Evolutionary conservation across 2,113 vertebrate genomes (phyloP), one percentile per base, ranked within the genome.

Genomic region (Labeo rohita): DNA sequence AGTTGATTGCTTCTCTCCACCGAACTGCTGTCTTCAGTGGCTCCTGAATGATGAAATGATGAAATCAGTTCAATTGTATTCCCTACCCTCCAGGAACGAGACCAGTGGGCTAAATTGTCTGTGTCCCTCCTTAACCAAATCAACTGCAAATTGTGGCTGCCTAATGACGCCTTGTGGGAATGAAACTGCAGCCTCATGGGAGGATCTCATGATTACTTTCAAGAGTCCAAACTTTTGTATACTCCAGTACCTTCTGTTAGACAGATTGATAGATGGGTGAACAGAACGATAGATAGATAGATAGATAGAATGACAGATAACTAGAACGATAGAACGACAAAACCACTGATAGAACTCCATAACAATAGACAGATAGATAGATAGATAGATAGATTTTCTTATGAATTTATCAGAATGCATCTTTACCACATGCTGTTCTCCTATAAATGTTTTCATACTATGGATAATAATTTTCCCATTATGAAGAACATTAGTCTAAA

Each of bases 111-210:
- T 34, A 52, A 74, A 45, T 83, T 36, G 59, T 52, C 15, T 34
- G 43, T 54, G 23, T 85, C 43, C 59, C 78, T 43, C 39, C n/a
- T 75, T 56, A 66, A 72, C n/a, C 47, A 36, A 39, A 65, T 74
- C n/a, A 61, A 75, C 73, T 75, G 45, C 45, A 75, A 50, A 75
- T 75, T 75, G 73, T 75, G 73, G 6, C 73, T 50, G 45, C 72
- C 21, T 75, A 75, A 75, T 75, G 73, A 75, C 1, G 73, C 73
- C 45, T 75, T 50, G 73, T 49, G 45, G 45, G 72, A 49, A 47
- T 74, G 45, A 74, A 74, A 74, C 72, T 49, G 72, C 72, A 23
- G 72, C 45, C 45, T 74, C 72, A 49, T 13, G 45, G 72, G 73
- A 75, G 12, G 6, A 49, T 15, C 45, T 74, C 72, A 23, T 47